Percentiles rank a stretch among this genome's conserved stretches.
Evolutionary conservation across 2,113 vertebrate genomes (phyloP).

Genomic region (Perccottus glenii): DNA sequence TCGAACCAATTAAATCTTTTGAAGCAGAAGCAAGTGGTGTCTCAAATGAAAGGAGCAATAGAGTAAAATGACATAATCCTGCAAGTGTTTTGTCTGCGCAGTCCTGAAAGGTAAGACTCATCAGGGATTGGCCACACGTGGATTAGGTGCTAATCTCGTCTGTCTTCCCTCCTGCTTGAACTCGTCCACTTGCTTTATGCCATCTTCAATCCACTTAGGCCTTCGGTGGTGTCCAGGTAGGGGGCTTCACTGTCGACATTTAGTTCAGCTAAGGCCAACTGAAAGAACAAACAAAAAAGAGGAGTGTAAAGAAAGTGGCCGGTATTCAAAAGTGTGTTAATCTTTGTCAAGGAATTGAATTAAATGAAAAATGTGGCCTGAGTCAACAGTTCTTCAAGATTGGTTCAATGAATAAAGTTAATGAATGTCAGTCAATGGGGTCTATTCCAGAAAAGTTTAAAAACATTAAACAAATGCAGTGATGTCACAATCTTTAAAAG

Average conservation of each 20-base stretch:
- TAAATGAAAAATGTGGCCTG: conserved; percentile 12
- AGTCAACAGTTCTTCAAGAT: neutral
- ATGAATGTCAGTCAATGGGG: too few relatives aligned
- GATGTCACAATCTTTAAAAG: too few relatives aligned
- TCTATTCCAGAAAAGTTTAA: too few relatives aligned
- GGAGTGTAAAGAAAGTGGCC: conserved; percentile 11
- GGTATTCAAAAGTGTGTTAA: conserved; percentile 29
- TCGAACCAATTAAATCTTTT: conserved; percentile 27
- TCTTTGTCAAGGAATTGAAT: conserved; percentile 14
- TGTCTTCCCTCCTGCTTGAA: conserved; percentile 50
- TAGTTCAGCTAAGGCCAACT: conserved; percentile 51
- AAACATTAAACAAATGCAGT: too few relatives aligned
- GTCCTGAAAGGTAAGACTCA: conserved; percentile 48
- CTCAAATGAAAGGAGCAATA: conserved; percentile 21
- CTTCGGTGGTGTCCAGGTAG: conserved; percentile 37
- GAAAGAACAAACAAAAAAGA: conserved; percentile 37
- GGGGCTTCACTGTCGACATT: conserved; percentile 45
- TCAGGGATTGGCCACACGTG: conserved; percentile 61
- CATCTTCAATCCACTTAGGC: conserved; percentile 72
- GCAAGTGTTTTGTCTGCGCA: conserved; percentile 57
- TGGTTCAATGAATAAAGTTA: too few relatives aligned
- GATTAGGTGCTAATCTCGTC: conserved; percentile 74
- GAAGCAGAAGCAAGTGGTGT: neutral
- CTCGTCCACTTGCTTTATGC: conserved; percentile 58
- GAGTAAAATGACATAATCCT: conserved; percentile 56